Conservation (phyloP, 2,888 invertebrate species). For the Halictus quadricinctus region DNA sequence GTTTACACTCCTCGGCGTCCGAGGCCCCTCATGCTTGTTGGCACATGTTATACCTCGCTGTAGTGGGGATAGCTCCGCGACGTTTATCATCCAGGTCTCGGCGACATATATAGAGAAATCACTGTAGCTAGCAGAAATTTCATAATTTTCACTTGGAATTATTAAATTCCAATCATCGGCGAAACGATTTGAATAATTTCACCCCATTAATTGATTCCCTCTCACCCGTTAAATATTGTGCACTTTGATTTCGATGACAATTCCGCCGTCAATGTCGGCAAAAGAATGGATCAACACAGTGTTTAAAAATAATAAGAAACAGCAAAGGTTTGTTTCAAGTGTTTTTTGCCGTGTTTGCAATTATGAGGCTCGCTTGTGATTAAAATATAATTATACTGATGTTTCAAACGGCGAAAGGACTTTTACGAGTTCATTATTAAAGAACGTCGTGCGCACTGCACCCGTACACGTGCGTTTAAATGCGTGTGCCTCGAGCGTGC, state of each 20-base stretch:
- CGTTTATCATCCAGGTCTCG: too few species aligned
- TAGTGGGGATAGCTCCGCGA: too few species aligned
- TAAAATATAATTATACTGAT: slow-evolving; percentile 14
- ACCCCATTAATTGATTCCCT: not conserved
- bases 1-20: too few species aligned
- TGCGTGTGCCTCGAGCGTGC: not conserved
- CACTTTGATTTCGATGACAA: not conserved
- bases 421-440: slow-evolving; percentile 1
- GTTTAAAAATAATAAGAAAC: slow-evolving; percentile 60
- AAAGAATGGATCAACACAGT: slow-evolving; percentile 18
- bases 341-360: not conserved
- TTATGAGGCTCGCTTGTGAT: not conserved
- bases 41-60: too few species aligned
- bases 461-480: too few species aligned
- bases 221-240: not conserved
- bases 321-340: not conserved
- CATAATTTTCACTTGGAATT: not conserved
- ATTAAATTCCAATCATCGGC: not conserved
- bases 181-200: not conserved
- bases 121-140: not conserved
- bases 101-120: too few species aligned
- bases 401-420: not conserved
- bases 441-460: not conserved
- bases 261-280: not conserved
- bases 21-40: too few species aligned